Conservation (phyloP, 2,888 invertebrate genomes). For the Apomyelois bistriatella region DNA sequence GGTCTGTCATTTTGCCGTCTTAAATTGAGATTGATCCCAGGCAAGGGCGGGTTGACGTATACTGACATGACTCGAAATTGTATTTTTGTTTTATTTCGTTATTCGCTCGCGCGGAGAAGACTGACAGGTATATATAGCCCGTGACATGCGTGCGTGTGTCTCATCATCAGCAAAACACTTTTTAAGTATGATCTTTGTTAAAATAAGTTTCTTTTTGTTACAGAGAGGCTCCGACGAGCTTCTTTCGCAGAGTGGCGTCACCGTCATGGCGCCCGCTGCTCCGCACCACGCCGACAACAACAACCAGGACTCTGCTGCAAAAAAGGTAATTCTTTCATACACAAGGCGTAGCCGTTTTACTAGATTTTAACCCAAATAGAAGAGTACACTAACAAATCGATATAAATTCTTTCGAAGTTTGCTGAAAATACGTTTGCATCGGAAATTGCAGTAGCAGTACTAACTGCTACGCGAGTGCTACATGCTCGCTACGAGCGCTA, state of each 20-base stretch:
- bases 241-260: constrained; percentile 96
- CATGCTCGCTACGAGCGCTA: background rate
- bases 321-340: constrained; percentile 87
- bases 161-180: background rate
- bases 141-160: background rate
- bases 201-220: constrained; percentile 37
- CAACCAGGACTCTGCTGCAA: constrained; percentile 94
- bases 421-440: background rate
- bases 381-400: background rate
- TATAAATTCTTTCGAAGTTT: background rate
- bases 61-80: constrained; percentile 49
- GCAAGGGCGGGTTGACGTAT: constrained; percentile 55
- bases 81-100: constrained; percentile 54
- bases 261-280: constrained; percentile 95
- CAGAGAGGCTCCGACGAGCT: constrained; percentile 99
- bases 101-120: constrained; percentile 20
- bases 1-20: constrained; percentile 74
- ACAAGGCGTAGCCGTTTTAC: background rate
- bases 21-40: constrained; percentile 77
- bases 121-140: constrained; percentile 1
- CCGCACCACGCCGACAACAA: constrained; percentile 94
- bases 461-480: background rate
- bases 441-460: background rate
- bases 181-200: background rate
- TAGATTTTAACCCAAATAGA: background rate